Conservation (phyloP, 1,140 invertebrate genomes). For the Plectrocnemia conspersa region DNA sequence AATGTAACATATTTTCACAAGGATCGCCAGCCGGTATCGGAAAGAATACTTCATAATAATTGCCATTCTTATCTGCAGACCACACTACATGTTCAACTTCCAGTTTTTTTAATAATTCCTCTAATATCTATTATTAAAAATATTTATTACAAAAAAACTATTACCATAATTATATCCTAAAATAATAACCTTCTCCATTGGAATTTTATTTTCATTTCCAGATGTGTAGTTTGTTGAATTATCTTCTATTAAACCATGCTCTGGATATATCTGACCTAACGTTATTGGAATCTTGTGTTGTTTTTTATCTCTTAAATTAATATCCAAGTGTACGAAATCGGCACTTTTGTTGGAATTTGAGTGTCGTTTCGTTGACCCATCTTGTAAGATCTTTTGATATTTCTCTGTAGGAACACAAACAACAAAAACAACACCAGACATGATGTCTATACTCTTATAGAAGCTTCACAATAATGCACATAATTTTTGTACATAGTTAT, state of each 20-base stretch:
- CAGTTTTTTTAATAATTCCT: constrained; percentile 60
- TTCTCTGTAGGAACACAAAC: constrained; percentile 58
- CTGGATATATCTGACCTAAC: constrained; percentile 25
- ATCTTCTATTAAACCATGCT: constrained; percentile 7
- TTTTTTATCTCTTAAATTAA: constrained; percentile 49
- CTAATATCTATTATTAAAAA: constrained; percentile 47
- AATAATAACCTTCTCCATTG: constrained; percentile 44
- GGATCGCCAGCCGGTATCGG: constrained; percentile 62
- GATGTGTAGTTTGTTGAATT: not conserved
- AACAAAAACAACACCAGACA: constrained; percentile 56
- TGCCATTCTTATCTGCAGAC: constrained; percentile 60
- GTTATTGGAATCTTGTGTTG: constrained; percentile 40
- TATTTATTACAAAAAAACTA: not conserved
- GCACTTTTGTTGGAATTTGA: constrained; percentile 43
- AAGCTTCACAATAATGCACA: too few relatives aligned
- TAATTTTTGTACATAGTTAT: too few relatives aligned
- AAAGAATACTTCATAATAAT: constrained; percentile 67
- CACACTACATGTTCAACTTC: constrained; percentile 66
- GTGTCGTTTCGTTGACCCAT: constrained; percentile 40
- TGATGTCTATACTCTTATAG: too few relatives aligned
- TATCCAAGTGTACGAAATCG: constrained; percentile 44
- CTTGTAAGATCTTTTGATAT: constrained; percentile 53
- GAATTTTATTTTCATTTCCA: constrained; percentile 38
- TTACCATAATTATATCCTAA: constrained; percentile 8
- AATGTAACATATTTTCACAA: constrained; percentile 67